Evolutionary conservation across 2,888 invertebrate genomes (phyloP), one percentile per base, ranked within the genome.

Genomic region (Ceraclea dissimilis): DNA sequence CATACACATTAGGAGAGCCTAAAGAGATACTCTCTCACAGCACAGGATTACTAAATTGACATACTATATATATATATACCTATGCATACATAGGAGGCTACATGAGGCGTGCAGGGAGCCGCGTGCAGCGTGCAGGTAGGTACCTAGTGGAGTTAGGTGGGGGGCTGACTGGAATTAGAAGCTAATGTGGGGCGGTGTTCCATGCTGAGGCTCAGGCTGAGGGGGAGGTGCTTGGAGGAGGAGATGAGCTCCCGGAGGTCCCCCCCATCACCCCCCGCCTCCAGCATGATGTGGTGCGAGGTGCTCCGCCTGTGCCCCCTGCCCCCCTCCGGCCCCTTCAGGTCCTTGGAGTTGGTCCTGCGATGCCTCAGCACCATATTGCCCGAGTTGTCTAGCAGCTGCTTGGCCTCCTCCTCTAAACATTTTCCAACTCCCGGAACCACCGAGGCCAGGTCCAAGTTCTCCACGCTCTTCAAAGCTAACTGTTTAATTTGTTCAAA

Each of bases 281-380:
- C 77, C 67, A 77, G 63, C 26, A 76, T 73, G 62, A 76, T 66
- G 68, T 77, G 77, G 64, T 78, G 77, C 46, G 75, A 75, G 54
- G 75, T 73, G 34, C 76, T 76, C 44, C 78, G 74, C 69, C 75
- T 74, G 69, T 77, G 77, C 39, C 67, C 66, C 49, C 65, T 60
- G 52, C 68, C 31, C 13, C 68, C n/a, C 18, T 58, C 60, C n/a
- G 50, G 22, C 17, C 70, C 67, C 64, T 71, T 71, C 59, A 74
- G 64, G 66, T 83, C 83, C 64, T 75, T 76, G n/a, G 82, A 82
- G 64, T 79, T 78, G 43, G 82, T 82, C 64, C 83, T 75, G 2
- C 83, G 75, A 69, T 83, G 83, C 1, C 83, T 74, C 60, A 83
- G 68, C 58, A 70, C 75, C 56, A 72, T 73, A 52, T 68, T 68